Evolutionary conservation across 2,113 vertebrate species (phyloP).

Genomic region (Dasyprocta punctata): DNA sequence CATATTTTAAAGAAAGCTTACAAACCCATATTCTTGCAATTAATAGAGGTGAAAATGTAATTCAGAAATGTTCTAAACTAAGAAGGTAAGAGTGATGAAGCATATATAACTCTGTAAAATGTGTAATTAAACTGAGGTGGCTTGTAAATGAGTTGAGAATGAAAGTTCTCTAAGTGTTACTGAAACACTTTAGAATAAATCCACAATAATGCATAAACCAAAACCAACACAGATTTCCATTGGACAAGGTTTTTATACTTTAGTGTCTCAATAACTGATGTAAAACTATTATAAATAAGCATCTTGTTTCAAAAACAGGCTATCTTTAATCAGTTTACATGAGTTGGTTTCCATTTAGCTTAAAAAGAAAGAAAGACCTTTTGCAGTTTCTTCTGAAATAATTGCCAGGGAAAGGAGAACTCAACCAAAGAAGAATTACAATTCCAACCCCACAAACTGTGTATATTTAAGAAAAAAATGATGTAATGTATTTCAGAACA

Average conservation of each 20-base stretch:
- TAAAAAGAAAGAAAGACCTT: not conserved
- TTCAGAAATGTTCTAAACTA: constrained; percentile 18
- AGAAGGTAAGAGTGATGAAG: not conserved
- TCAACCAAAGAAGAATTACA: not conserved
- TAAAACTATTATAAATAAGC: not conserved
- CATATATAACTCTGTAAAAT: not conserved
- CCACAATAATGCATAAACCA: not conserved
- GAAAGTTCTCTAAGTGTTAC: constrained; percentile 43
- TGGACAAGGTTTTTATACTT: not conserved
- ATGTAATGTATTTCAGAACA: no score
- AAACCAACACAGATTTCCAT: not conserved
- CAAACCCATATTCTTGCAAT: not conserved
- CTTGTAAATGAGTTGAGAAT: constrained; percentile 62
- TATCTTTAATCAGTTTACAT: not conserved
- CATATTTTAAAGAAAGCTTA: constrained; percentile 3
- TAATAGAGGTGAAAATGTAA: constrained; percentile 60
- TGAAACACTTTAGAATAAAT: constrained; percentile 29
- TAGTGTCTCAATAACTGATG: not conserved
- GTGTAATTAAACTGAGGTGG: not conserved
- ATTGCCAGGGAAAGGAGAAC: not conserved
- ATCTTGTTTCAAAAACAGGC: not conserved
- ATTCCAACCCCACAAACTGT: accelerated
- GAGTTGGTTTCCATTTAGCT: not conserved
- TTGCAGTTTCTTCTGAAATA: not conserved
- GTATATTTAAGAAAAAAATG: not conserved